A percentile compares a stretch with the other conserved stretches of the same genome.
These are phyloP conservation scores for Yponomeuta sedellus DNA, from an alignment of 2,888 invertebrate genomes.

Conservation along the genomic window DNA sequence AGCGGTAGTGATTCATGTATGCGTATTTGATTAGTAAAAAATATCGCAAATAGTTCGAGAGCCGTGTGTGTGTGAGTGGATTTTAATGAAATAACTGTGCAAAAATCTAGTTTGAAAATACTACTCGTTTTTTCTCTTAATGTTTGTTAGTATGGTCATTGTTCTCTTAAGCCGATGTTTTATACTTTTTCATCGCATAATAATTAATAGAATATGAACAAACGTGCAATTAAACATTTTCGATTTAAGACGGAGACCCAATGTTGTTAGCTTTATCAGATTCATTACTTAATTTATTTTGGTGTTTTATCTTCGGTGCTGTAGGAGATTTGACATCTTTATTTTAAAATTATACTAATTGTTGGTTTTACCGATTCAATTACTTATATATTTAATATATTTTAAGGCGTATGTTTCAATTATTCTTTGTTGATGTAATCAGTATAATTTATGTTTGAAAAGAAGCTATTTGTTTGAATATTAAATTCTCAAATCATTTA, in stretches of 20 bases:
- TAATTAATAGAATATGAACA: background rate
- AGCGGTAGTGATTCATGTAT: too few species aligned
- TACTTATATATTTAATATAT: background rate
- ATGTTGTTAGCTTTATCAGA: conserved; percentile 23
- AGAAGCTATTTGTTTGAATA: background rate
- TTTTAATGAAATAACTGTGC: background rate
- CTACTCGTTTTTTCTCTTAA: background rate
- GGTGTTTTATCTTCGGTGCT: conserved; percentile 19
- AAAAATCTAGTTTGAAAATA: too few species aligned
- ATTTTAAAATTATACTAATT: conserved; percentile 2
- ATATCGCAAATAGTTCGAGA: conserved; percentile 2
- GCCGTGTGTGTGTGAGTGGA: conserved; percentile 1
- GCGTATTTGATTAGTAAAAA: background rate
- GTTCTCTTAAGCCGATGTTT: background rate
- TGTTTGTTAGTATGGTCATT: background rate
- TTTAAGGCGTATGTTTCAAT: background rate
- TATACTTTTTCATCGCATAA: background rate
- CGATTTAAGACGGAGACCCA: background rate
- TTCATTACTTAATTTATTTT: conserved; percentile 28
- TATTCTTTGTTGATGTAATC: background rate
- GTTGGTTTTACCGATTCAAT: background rate
- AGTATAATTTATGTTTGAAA: background rate
- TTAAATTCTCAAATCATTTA: background rate
- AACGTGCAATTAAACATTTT: background rate
- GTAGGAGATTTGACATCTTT: conserved; percentile 12